These are phyloP conservation scores for Aurelia aurita complex sp. Pacific DNA, from an alignment of 30 jellyfish, hydroid and myxozoan genomes.

Conservation along the genomic window DNA sequence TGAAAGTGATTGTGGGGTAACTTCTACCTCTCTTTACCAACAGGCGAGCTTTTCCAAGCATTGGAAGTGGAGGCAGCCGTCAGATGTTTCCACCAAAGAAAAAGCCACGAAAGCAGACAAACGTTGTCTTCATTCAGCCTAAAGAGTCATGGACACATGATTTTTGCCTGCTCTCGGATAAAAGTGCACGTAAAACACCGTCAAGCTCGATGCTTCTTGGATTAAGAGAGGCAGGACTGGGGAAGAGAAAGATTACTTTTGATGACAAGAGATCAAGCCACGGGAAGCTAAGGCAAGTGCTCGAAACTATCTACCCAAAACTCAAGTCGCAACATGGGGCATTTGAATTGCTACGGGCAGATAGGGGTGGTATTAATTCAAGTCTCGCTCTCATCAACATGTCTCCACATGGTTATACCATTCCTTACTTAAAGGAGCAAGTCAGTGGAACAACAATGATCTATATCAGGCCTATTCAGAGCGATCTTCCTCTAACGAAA, in stretches of 20 bases:
- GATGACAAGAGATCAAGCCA: slow-evolving; percentile 25
- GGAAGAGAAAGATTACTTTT: slow-evolving; percentile 8
- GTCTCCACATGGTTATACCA: slow-evolving; percentile 37
- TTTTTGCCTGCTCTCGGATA: slow-evolving; percentile 29
- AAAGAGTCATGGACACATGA: slow-evolving; percentile 50
- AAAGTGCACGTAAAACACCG: slow-evolving; percentile 9
- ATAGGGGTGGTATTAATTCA: slow-evolving; percentile 19
- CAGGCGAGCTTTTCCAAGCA: slow-evolving; percentile 50
- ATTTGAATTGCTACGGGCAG: slow-evolving; percentile 23
- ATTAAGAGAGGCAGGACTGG: slow-evolving; percentile 35
- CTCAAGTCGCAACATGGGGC: slow-evolving; percentile 22
- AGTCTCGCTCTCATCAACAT: slow-evolving; percentile 8
- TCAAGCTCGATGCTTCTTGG: background rate
- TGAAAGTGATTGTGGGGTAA: too few relatives aligned
- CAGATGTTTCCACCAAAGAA: slow-evolving; percentile 13
- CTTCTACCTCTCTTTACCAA: background rate
- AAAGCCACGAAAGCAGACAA: slow-evolving; percentile 5
- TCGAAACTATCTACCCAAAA: slow-evolving; percentile 38
- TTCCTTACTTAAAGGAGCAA: slow-evolving; percentile 20
- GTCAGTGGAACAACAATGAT: slow-evolving; percentile 32
- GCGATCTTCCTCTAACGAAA: background rate
- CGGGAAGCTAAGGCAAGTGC: slow-evolving; percentile 27
- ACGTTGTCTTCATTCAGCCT: slow-evolving; percentile 26
- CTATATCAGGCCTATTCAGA: slow-evolving; percentile 30
- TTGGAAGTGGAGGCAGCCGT: slow-evolving; percentile 31